phyloP scores from a whole-genome alignment of 2,888 invertebrate species.

The Erynnis tages region DNA sequence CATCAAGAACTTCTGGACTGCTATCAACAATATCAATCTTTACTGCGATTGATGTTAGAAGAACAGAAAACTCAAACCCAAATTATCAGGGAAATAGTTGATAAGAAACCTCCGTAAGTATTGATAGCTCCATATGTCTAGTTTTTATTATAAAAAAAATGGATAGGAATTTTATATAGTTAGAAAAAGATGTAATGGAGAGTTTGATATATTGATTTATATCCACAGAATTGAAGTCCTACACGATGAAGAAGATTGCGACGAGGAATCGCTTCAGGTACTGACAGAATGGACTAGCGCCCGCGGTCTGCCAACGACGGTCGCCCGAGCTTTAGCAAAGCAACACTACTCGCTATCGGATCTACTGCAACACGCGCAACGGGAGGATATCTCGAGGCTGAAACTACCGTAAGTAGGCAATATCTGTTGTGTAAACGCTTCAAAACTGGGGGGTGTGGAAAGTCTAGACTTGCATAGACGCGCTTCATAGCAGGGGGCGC shows the following conservation, averaged over 20 bases:
- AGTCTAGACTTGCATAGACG: no score
- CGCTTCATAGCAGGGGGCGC: no score
- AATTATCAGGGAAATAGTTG: slow-evolving; percentile 70
- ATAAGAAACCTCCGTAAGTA: slow-evolving; percentile 55
- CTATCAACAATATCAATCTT: slow-evolving; percentile 86
- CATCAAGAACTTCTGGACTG: slow-evolving; percentile 88
- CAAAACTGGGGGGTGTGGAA: no score
- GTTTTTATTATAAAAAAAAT: no score
- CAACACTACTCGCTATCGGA: slow-evolving; percentile 92
- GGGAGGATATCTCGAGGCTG: slow-evolving; percentile 90
- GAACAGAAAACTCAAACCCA: slow-evolving; percentile 85
- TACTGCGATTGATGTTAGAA: slow-evolving; percentile 86
- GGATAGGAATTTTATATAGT: no score
- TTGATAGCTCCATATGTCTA: no score
- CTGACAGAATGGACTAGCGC: slow-evolving; percentile 87
- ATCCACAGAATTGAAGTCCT: slow-evolving; percentile 6
- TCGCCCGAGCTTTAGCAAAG: slow-evolving; percentile 84
- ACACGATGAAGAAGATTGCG: slow-evolving; percentile 44
- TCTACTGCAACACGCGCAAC: slow-evolving; percentile 88
- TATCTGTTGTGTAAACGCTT: no score
- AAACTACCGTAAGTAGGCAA: slow-evolving; percentile 88
- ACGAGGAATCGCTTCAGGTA: slow-evolving; percentile 44
- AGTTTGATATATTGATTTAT: neutral
- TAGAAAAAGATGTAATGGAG: no score
- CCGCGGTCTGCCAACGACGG: slow-evolving; percentile 85